Evolutionary conservation across 1,140 invertebrate species (phyloP), one percentile per base, ranked within the genome.

Genomic region (Linepithema humile): DNA sequence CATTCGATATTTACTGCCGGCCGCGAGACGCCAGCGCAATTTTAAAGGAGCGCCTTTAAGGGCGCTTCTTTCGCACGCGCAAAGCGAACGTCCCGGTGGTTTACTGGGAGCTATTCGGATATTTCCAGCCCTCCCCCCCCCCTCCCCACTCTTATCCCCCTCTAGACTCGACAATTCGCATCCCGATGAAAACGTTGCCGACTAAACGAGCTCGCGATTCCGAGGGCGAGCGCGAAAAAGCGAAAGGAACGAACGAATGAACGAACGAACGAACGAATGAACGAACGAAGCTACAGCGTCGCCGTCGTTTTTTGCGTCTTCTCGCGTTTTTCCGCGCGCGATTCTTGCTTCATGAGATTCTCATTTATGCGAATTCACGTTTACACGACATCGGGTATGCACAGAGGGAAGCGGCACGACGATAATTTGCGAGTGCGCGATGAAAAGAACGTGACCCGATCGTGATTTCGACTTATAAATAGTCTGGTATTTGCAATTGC

Each of bases 1-100:
- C 48, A 70, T 80, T 80, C 64, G 75, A 80, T 80, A 80, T 80
- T 80, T 80, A 80, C 75, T 70, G 64, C 48, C 12, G 48, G 38
- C n/a, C 64, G 48, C 64, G 64, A 80, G 50, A 80, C 64, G 73
- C 73, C 29, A 12, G 17, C 29, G 35, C 75, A 80, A 80, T 80
- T 80, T 80, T 70, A 69, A 69, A 80, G 32, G 23, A 57, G 20
- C 75, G 23, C 38, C 75, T 69, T 78, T 80, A 80, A 80, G 26
- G 75, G 48, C 45, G n/a, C 29, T 10, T 38, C 15, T 10, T 50
- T 80, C 75, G 35, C 75, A 12, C 64, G 26, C 45, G 45, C 64
- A 53, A 40, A 53, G 62, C 32, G 48, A 80, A 43, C 26, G n/a
- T n/a, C 7, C 35, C 35, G 45, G 12, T 32, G 48, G 64, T 80